Evolutionary conservation across 2,113 vertebrate species (phyloP), one percentile per base, ranked within the genome.

Genomic region (Trematocara macrostoma): DNA sequence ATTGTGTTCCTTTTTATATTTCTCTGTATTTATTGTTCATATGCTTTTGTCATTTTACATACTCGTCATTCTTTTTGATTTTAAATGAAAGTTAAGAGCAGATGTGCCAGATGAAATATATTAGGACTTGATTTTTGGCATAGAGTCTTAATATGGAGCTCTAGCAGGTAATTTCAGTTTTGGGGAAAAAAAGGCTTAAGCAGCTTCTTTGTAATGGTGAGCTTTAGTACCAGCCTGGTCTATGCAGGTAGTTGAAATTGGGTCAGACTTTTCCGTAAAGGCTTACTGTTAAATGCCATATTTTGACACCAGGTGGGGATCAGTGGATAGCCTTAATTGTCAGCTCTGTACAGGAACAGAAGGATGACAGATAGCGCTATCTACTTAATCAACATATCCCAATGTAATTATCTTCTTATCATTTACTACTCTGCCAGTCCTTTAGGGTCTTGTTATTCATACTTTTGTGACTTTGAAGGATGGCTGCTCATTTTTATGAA

Each of bases 401-500:
- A 29, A 59, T 78, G 76, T 90, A 80, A 88, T 86, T 87, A 87
- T 69, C 8, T 47, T 78, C 8, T 34, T 38, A 31, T 64, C 57
- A 53, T 92, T 85, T 76, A 78, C 85, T 61, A 55, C 14, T n/a
- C 15, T 29, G 14, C 23, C 42, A 49, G 56, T 59, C 82, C 59
- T 80, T 89, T 51, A 78, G 57, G 61, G 64, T 11, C 76, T 69
- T 12, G 47, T 83, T 81, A 80, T 81, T 89, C 71, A 80, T 76
- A 49, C 26, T 79, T 81, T 52, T 53, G 53, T 55, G 40, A 52
- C 78, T 84, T 82, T 83, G 64, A 86, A 49, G 35, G 84, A 67
- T 74, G 82, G 38, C 34, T 71, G 69, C 42, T 84, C 23, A 69
- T 90, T 86, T 89, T 84, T 64, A 79, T 42, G 64, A 79, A 81